Evolutionary conservation across 2,797 vertebrate species (phyloP), one percentile per base, ranked within the genome.

Genomic region (Champsocephalus esox): DNA sequence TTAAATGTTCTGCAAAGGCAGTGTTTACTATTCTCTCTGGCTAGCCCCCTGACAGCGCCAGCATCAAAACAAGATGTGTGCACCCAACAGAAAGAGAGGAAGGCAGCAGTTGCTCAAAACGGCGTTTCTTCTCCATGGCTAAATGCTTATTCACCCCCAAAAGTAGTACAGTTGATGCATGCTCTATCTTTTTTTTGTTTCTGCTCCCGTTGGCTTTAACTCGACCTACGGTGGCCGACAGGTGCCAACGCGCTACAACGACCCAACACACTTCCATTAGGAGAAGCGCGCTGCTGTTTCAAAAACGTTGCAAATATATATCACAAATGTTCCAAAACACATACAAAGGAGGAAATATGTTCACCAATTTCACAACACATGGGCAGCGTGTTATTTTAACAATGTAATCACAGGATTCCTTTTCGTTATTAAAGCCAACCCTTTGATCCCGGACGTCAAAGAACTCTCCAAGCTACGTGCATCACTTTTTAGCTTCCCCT

Each of bases 1-100:
- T 94, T 91, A 94, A 94, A 94, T 93, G 91, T 92, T 92, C 88
- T 91, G 92, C 86, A 92, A 92, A 93, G 90, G 84, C 91, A 77
- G 80, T 93, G 92, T 93, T 94, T 94, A 92, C 90, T 87, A 88
- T 92, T 88, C 87, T 92, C 86, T 85, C 87, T 87, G 87, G 89
- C 89, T 87, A 86, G 82, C 83, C 86, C 88, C 88, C 90, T 89
- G 89, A 91, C 93, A 89, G 92, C 60, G 57, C 60, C 82, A 62
- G 89, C 88, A 92, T 94, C 90, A 92, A 93, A 93, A 93, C 90
- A 90, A 90, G 87, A 91, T 91, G 89, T 83, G 81, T 66, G n/a
- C 77, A 69, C 58, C 61, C 67, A 21, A 45, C 66, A 64, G 62
- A 82, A 71, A 74, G 70, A 72, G 57, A 54, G 44, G 41, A 73